A percentile compares a stretch with the other conserved stretches of the same genome.
Evolutionary conservation across 2,888 invertebrate species (phyloP).

Genomic region (Eupeodes latifasciatus): DNA sequence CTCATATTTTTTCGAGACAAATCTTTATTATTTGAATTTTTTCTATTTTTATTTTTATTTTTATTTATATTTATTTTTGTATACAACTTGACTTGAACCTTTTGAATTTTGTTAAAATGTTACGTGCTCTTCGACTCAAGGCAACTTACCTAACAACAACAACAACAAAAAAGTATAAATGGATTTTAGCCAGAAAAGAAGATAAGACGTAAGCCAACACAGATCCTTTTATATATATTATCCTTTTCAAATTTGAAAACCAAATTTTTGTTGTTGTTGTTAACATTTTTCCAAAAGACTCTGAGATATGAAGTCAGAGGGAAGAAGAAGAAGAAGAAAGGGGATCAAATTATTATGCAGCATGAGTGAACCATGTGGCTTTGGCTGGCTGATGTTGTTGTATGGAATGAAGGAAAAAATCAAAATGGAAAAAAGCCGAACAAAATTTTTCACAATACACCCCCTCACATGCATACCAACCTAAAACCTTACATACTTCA

Average conservation of each 20-base stretch:
- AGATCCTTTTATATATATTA: slow-evolving; percentile 63
- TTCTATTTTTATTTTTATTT: background rate
- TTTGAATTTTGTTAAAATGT: slow-evolving; percentile 60
- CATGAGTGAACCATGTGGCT: slow-evolving; percentile 42
- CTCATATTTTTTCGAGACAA: slow-evolving; percentile 19
- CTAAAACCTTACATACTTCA: slow-evolving; percentile 38
- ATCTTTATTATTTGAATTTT: slow-evolving; percentile 46
- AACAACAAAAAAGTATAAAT: slow-evolving; percentile 31
- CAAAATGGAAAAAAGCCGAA: slow-evolving; percentile 13
- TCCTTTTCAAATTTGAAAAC: slow-evolving; percentile 73
- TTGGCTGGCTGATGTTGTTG: background rate
- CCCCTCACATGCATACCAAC: background rate
- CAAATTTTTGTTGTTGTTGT: slow-evolving; percentile 58
- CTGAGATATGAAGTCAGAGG: background rate
- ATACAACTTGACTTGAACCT: slow-evolving; percentile 36
- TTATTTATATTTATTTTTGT: background rate
- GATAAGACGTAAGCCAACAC: slow-evolving; percentile 38
- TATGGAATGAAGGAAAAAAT: slow-evolving; percentile 12
- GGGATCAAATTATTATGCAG: slow-evolving; percentile 7
- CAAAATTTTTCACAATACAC: background rate
- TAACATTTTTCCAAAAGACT: background rate
- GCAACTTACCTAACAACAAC: slow-evolving; percentile 2
- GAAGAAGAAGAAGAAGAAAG: background rate
- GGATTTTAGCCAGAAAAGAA: slow-evolving; percentile 37
- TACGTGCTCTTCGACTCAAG: slow-evolving; percentile 31